Evolutionary conservation across 64 coral and sea anemone species (phyloP), one percentile per base, ranked within the genome.

Genomic region (Montipora efflorescens): DNA sequence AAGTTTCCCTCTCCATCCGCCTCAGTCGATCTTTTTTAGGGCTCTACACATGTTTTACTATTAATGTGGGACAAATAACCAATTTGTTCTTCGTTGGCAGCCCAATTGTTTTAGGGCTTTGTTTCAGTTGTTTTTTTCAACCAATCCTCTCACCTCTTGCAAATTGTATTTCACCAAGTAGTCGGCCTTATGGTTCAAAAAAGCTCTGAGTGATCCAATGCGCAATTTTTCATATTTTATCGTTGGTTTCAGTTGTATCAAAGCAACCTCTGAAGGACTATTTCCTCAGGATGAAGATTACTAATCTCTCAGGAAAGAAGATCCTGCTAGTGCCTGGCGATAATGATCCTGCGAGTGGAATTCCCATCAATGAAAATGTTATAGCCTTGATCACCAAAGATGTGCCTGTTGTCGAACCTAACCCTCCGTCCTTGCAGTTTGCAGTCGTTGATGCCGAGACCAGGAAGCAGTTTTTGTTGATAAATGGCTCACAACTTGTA

Each of bases 301-400:
- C 79, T 4, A 98, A 98, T 77, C 47, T 86, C 20, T 87, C 91
- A 2, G 92, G 91, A 43, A 88, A 85, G 67, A 67, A 77, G 66
- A 77, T 96, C 45, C 47, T 92, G 11, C 49, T 98, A 53, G 83
- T 81, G 0, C 88, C 94, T 21, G 94, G 97, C 2, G 97, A 98
- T 67, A 92, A 98, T 45, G 53, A 94, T 49, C 97, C 97, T 2
- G 64, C 83, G 2, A 79, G 87, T 13, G 97, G 97, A 2, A 96
- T 98, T 66, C 46, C 74, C 14, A 47, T 98, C 46, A 79, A 75
- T 2, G 48, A 69, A 7, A 94, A 94, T 73, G 52, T 43, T 11
- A 96, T 96, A 13, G 94, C 93, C 8, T 69, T 88, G 57, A 96
- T 98, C 57, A 94, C 94, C 4, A 98, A 98, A 55, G 93, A 93